Percentiles rank a stretch among this genome's conserved stretches.
Evolutionary conservation across 92 coral and sea anemone species (phyloP).

Genomic region (Pocillopora meandrina): DNA sequence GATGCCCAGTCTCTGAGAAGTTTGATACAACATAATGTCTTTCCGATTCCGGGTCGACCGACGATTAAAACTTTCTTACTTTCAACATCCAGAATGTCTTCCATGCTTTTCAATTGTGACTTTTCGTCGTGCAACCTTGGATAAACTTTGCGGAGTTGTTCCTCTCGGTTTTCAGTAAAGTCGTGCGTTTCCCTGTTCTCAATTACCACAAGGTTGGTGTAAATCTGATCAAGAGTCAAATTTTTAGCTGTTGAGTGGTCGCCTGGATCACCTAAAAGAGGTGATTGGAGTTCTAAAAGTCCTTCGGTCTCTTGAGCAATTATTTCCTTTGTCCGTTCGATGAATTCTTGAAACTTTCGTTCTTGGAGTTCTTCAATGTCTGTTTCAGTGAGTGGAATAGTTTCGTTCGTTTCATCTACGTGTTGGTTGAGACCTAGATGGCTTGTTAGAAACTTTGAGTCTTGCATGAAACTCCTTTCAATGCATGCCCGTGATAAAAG

Average conservation of each 20-base stretch:
- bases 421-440: background rate
- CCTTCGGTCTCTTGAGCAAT: too few relatives aligned
- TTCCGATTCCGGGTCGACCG: too few relatives aligned
- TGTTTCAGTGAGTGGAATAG: too few relatives aligned
- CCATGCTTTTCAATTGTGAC: too few relatives aligned
- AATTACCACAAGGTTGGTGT: background rate
- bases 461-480: background rate
- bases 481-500: background rate
- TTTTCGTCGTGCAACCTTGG: background rate
- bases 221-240: background rate
- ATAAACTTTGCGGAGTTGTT: background rate
- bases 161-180: background rate
- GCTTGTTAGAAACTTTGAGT: background rate
- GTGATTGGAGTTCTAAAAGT: background rate
- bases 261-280: background rate
- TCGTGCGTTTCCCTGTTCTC: background rate
- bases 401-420: too few relatives aligned
- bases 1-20: conserved; percentile 51
- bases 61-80: conserved; percentile 17
- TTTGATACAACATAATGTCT: conserved; percentile 8
- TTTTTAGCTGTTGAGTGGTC: background rate
- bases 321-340: too few relatives aligned
- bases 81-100: background rate
- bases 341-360: too few relatives aligned
- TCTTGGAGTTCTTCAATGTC: too few relatives aligned